A percentile compares a stretch with the other conserved stretches of the same genome.
These are phyloP conservation scores for Hydrotaea diabolus DNA, from an alignment of 2,888 invertebrate species.

Conservation along the genomic window DNA sequence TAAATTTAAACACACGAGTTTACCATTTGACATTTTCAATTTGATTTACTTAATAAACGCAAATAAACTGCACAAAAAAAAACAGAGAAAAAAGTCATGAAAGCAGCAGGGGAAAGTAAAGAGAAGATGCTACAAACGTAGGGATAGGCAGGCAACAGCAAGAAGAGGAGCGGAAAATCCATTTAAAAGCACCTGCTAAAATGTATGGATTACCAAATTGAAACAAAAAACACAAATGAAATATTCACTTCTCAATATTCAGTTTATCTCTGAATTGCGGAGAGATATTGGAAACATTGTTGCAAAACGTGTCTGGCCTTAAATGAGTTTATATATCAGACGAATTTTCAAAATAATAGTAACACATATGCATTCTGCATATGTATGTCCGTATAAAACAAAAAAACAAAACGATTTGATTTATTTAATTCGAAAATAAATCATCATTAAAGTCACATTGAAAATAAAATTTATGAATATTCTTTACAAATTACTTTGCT, in stretches of 20 bases:
- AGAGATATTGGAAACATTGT: not conserved
- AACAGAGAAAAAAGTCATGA: not conserved
- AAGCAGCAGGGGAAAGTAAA: not conserved
- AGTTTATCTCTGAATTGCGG: not conserved
- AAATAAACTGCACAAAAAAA: slow-evolving; percentile 50
- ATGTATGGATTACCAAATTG: not conserved
- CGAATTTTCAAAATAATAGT: no score
- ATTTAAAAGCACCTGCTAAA: not conserved
- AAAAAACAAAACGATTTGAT: no score
- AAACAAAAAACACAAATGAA: not conserved
- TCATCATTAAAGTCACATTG: no score
- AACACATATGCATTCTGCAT: no score
- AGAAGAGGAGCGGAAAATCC: not conserved
- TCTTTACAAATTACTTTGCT: no score
- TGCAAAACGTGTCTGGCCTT: not conserved
- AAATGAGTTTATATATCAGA: not conserved
- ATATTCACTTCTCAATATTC: not conserved
- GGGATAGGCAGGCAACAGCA: not conserved
- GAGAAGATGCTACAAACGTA: not conserved
- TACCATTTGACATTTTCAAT: slow-evolving; percentile 65
- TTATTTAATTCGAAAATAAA: no score
- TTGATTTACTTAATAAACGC: slow-evolving; percentile 64
- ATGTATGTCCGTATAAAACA: no score
- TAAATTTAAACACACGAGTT: slow-evolving; percentile 59
- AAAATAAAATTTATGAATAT: no score